Evolutionary conservation across 2,888 invertebrate species (phyloP).

Genomic region (Rotaria magnacalcarata): DNA sequence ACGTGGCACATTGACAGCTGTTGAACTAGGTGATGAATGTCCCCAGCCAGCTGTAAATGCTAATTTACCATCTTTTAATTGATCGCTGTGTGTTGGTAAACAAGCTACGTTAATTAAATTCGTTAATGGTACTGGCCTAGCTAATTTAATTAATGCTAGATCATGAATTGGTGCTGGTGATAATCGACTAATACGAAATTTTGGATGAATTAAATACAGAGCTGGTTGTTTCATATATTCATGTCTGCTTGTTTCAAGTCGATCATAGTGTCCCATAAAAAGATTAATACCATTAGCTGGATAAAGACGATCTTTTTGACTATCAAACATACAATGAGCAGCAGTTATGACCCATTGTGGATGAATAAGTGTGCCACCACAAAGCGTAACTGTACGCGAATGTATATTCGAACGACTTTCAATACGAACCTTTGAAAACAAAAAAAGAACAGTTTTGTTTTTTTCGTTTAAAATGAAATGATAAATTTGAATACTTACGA

Average conservation of each 20-base stretch:
- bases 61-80: neutral
- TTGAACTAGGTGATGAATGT: neutral
- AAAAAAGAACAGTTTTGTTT: neutral
- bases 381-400: neutral
- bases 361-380: constrained; percentile 31
- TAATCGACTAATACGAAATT: neutral
- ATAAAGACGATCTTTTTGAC: neutral
- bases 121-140: neutral
- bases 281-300: neutral
- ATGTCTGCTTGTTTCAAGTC: neutral
- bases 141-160: constrained; percentile 26
- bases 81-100: neutral
- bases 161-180: constrained; percentile 12
- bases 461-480: neutral
- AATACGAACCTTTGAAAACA: neutral
- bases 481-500: neutral
- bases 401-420: neutral
- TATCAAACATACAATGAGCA: constrained; percentile 30
- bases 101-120: neutral
- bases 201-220: constrained; percentile 18
- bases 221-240: neutral
- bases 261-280: neutral
- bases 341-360: constrained; percentile 36
- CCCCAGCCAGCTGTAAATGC: constrained; percentile 33
- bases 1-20: neutral